These are phyloP conservation scores for Phrynosoma platyrhinos DNA, from an alignment of 2,113 vertebrate genomes.

Conservation along the genomic window DNA sequence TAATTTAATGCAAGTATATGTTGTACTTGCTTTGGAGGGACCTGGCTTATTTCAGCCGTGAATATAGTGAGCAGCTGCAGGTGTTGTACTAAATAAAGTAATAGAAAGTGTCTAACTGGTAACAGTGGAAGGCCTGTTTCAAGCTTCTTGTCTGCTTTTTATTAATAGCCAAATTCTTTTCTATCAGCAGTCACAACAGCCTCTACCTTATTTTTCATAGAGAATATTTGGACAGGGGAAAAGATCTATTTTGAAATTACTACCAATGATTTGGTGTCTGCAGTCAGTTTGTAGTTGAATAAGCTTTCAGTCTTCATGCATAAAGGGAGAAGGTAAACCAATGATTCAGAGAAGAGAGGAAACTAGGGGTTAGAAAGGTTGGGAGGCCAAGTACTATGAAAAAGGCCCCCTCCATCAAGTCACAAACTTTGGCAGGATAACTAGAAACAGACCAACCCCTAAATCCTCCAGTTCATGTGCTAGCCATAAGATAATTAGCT, in stretches of 20 bases:
- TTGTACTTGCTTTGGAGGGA: slow-evolving; percentile 70
- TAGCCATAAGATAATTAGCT: slow-evolving; percentile 86
- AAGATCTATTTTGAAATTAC: slow-evolving; percentile 82
- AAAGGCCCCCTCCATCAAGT: slow-evolving; percentile 87
- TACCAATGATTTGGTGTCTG: slow-evolving; percentile 79
- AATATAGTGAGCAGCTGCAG: slow-evolving; percentile 82
- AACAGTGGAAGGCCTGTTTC: slow-evolving; percentile 85
- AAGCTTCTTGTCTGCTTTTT: slow-evolving; percentile 84
- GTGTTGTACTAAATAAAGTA: slow-evolving; percentile 86
- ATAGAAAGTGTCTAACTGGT: slow-evolving; percentile 85
- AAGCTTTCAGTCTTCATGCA: slow-evolving; percentile 85
- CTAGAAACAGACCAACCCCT: slow-evolving; percentile 87
- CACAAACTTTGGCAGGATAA: slow-evolving; percentile 86
- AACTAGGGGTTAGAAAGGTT: slow-evolving; percentile 88
- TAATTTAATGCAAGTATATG: slow-evolving; percentile 77
- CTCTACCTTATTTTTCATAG: slow-evolving; percentile 80
- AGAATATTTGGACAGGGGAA: slow-evolving; percentile 83
- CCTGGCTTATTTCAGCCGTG: slow-evolving; percentile 84
- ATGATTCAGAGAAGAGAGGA: slow-evolving; percentile 85
- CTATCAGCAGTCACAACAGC: slow-evolving; percentile 81
- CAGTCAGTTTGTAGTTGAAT: slow-evolving; percentile 79
- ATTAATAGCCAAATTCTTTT: slow-evolving; percentile 86
- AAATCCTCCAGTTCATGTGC: slow-evolving; percentile 83
- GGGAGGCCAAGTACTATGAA: slow-evolving; percentile 86
- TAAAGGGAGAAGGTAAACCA: slow-evolving; percentile 85